These are phyloP conservation scores for Gracilinanus agilis DNA, from an alignment of 2,113 vertebrate genomes.

Conservation along the genomic window DNA sequence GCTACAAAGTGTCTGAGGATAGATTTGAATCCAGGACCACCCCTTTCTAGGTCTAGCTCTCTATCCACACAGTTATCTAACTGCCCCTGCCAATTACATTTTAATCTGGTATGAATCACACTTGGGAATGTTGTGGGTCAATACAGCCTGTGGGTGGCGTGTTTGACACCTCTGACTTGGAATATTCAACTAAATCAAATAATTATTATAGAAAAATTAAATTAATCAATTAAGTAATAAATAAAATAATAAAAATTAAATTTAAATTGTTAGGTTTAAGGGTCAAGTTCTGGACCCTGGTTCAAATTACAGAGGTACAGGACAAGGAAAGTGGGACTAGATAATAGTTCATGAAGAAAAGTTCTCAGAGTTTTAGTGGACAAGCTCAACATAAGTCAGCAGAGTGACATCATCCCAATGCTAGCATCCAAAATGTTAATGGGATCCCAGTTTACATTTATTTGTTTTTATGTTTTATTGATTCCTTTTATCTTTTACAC, in stretches of 20 bases:
- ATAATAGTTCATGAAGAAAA: no score
- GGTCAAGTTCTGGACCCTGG: background rate
- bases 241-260: background rate
- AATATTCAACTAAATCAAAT: background rate
- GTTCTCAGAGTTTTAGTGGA: background rate
- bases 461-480: conserved; percentile 5
- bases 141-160: background rate
- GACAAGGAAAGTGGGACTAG: background rate
- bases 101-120: background rate
- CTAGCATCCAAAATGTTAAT: background rate
- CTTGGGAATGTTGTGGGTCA: background rate
- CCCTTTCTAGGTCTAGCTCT: no score
- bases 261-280: background rate
- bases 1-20: no score
- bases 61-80: no score
- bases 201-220: no score
- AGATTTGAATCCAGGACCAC: no score
- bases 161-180: background rate
- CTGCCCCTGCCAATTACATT: background rate
- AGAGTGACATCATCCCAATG: background rate
- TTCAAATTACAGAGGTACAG: background rate
- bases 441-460: background rate
- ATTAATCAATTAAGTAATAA: no score
- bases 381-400: background rate
- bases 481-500: background rate